Conservation (phyloP, 2,888 invertebrate species). For the Sepiola atlantica region DNA sequence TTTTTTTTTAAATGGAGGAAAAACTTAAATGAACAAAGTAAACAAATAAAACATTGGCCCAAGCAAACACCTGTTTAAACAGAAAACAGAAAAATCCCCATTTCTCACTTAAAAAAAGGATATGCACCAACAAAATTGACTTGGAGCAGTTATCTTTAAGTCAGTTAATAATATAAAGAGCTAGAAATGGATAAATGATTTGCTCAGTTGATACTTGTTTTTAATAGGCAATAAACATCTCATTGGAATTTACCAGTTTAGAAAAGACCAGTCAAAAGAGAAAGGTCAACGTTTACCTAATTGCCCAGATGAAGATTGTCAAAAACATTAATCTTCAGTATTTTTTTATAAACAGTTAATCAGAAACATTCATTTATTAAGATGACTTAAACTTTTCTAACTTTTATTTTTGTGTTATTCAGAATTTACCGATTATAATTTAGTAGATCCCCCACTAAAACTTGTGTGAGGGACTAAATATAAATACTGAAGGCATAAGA, state of each 20-base stretch:
- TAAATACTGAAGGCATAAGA: neutral
- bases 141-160: slow-evolving; percentile 14
- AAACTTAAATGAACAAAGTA: slow-evolving; percentile 39
- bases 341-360: neutral
- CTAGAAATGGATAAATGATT: slow-evolving; percentile 11
- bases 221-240: slow-evolving; percentile 32
- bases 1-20: neutral
- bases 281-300: neutral
- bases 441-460: neutral
- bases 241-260: slow-evolving; percentile 32
- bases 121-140: neutral
- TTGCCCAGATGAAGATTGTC: neutral
- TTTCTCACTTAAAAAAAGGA: neutral
- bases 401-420: neutral
- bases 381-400: neutral
- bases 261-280: neutral
- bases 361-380: neutral
- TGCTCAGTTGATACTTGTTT: neutral
- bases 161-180: slow-evolving; percentile 20
- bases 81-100: neutral
- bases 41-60: slow-evolving; percentile 38
- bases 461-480: neutral
- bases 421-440: neutral
- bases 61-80: slow-evolving; percentile 40
- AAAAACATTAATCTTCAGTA: neutral